These are phyloP conservation scores for Chionomys nivalis DNA, from an alignment of 2,113 vertebrate genomes.

Conservation along the genomic window DNA sequence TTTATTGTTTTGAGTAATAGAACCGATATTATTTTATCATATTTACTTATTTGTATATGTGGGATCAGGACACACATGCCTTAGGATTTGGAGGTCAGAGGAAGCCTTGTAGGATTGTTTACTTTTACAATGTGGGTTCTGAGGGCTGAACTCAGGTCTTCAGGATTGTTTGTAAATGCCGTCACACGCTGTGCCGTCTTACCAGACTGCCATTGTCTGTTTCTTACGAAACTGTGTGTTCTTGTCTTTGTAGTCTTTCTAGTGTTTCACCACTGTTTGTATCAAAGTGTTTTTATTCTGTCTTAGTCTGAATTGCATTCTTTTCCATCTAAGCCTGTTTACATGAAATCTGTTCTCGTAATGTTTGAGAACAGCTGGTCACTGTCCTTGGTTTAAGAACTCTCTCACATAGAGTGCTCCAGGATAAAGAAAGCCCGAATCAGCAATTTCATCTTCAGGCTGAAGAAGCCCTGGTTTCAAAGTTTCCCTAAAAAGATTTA, in stretches of 20 bases:
- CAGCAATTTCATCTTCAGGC: slow-evolving; percentile 63
- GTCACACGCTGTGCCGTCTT: not conserved
- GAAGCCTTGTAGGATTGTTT: not conserved
- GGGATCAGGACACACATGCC: not conserved
- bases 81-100: not conserved
- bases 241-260: slow-evolving; percentile 5
- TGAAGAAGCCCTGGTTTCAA: slow-evolving; percentile 53
- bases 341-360: slow-evolving; percentile 57
- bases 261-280: not conserved
- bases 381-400: slow-evolving; percentile 57
- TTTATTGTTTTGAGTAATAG: not conserved
- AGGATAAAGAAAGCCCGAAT: slow-evolving; percentile 63
- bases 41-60: not conserved
- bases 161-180: no score
- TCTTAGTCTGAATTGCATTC: slow-evolving; percentile 37
- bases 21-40: not conserved
- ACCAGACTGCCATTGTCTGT: not conserved
- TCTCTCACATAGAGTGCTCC: slow-evolving; percentile 1
- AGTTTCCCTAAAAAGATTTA: slow-evolving; percentile 54
- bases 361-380: slow-evolving; percentile 67
- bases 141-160: not conserved
- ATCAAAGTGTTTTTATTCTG: not conserved
- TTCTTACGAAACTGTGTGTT: not conserved
- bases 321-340: slow-evolving; percentile 28
- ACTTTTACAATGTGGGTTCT: not conserved